Conservation (phyloP, 2,888 invertebrate species). For the Erynnis tages region DNA sequence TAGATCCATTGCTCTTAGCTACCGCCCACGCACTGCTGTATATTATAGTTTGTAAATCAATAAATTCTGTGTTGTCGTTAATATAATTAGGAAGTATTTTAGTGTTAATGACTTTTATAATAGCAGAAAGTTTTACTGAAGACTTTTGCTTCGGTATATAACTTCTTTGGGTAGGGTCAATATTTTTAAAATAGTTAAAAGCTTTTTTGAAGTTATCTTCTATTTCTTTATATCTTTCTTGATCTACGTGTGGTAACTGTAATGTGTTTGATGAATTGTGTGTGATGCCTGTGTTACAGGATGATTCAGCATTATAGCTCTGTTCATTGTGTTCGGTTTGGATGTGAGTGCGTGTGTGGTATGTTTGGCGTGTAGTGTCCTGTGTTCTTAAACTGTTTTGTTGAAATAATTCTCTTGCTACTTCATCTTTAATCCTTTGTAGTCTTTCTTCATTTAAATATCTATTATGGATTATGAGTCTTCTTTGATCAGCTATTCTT, state of each 20-base stretch:
- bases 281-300: neutral
- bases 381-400: no score
- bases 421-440: no score
- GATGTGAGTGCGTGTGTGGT: no score
- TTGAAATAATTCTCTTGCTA: no score
- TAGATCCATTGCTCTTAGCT: neutral
- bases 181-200: neutral
- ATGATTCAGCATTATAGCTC: no score
- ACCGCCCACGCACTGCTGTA: neutral
- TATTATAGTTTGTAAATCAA: neutral
- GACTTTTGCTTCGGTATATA: neutral
- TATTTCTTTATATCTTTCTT: neutral
- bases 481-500: constrained; percentile 29
- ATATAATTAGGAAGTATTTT: neutral
- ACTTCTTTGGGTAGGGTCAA: neutral
- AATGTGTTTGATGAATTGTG: no score
- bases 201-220: neutral
- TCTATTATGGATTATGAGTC: no score
- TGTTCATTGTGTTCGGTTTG: no score
- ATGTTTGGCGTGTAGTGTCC: no score
- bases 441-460: no score
- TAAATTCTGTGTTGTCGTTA: neutral
- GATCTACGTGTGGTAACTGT: neutral
- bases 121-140: neutral
- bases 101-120: neutral